Evolutionary conservation across 2,113 vertebrate species (phyloP), one percentile per base, ranked within the genome.

Genomic region (Pyrgilauda ruficollis): DNA sequence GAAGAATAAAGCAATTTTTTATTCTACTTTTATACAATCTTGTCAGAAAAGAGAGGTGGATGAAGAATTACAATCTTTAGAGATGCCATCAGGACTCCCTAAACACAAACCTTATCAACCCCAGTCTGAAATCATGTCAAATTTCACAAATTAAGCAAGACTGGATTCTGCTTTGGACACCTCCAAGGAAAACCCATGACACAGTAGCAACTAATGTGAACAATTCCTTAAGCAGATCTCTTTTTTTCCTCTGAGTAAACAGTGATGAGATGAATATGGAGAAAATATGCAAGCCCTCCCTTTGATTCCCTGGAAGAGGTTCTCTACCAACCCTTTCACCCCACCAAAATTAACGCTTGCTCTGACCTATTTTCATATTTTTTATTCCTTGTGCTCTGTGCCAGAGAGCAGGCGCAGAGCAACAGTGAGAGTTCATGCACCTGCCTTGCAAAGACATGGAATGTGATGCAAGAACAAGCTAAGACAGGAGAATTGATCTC

Each of bases 1-100:
- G 76, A 90, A 92, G 89, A 97, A 93, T 83, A 95, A 96, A 94
- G 78, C 59, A 83, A 46, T 89, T 87, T 94, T 89, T 92, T 95
- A 95, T 96, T 92, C 79, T 53, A 59, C 47, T 93, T 94, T 64
- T 83, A 90, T 85, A 75, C 56, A 67, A n/a, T 53, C 80, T 70
- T 94, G 90, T 91, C 85, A 75, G 53, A 78, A 67, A 66, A 80
- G 90, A 89, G 68, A 87, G 52, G 74, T 37, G 46, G 59, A 69
- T 95, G 79, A 95, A 90, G 92, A 93, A 92, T 92, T 94, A 50
- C 74, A 87, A 53, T 85, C 76, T 94, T 91, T 86, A 89, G 89
- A 89, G 70, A 72, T 89, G 86, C 74, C 70, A 78, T 82, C 88
- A 80, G 79, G 56, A 64, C 31, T 96, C 94, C 87, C 94, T 89